Evolutionary conservation across 2,797 vertebrate genomes (phyloP).

Genomic region (Thaleichthys pacificus): DNA sequence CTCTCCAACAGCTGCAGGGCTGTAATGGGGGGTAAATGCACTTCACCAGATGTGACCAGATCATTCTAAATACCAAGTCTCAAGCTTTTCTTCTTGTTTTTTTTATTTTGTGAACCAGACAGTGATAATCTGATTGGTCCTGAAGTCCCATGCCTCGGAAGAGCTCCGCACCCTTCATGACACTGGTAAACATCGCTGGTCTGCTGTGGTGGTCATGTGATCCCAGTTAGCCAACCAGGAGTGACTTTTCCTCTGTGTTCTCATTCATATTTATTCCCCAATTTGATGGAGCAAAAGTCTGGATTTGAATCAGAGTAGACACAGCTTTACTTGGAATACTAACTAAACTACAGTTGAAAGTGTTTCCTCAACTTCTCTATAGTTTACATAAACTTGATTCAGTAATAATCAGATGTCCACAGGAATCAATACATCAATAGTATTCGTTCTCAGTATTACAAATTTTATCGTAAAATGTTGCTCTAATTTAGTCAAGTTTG

Average conservation of each 20-base stretch:
- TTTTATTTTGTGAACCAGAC: constrained; percentile 33
- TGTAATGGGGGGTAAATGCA: background rate
- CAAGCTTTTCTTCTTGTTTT: background rate
- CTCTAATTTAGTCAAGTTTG: background rate
- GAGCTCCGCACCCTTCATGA: constrained; percentile 30
- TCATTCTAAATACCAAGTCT: background rate
- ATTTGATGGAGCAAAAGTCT: background rate
- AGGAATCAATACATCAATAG: no score
- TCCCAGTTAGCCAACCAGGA: constrained; percentile 16
- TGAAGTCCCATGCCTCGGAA: constrained; percentile 27
- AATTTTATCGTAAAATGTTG: background rate
- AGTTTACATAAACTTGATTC: background rate
- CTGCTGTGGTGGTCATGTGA: constrained; percentile 44
- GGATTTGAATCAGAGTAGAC: background rate
- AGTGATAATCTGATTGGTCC: constrained; percentile 43
- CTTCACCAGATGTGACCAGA: background rate
- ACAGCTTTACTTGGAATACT: no score
- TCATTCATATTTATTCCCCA: background rate
- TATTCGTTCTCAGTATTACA: background rate
- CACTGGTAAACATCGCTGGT: constrained; percentile 48
- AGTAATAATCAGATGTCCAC: background rate
- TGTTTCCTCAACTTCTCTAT: background rate
- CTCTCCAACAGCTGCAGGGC: background rate
- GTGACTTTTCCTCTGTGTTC: background rate
- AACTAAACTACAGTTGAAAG: no score